Percentiles rank a stretch among this genome's conserved stretches.
phyloP scores from a whole-genome alignment of 2,797 vertebrate genomes.

The Scleropages formosus region DNA sequence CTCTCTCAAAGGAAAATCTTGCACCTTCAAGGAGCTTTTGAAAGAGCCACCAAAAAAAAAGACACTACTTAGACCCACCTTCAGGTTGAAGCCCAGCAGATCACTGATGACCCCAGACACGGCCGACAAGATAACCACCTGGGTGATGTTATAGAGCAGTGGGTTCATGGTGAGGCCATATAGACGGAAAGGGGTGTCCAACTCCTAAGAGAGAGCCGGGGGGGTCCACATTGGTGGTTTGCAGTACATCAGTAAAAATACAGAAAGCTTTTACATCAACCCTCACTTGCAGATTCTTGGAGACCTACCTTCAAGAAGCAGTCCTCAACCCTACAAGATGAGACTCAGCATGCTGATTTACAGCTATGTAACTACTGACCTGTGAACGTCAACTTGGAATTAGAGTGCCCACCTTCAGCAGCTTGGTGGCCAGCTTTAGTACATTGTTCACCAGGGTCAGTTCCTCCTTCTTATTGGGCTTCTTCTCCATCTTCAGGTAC shows the following conservation, averaged over 20 bases:
- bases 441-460: constrained; percentile 96
- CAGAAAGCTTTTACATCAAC: no score
- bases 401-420: constrained; percentile 79
- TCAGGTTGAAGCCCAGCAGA: constrained; percentile 94
- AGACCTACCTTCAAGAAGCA: no score
- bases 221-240: no score
- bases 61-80: constrained; percentile 65
- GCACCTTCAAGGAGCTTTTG: neutral
- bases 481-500: constrained; percentile 99
- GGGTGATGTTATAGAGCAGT: constrained; percentile 96
- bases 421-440: constrained; percentile 93
- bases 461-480: constrained; percentile 98
- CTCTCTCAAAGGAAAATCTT: no score
- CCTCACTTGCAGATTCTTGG: no score
- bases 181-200: constrained; percentile 89
- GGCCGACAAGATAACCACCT: constrained; percentile 95
- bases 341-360: no score
- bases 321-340: no score
- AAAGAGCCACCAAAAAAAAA: no score
- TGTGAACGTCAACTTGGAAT: neutral
- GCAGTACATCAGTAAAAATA: no score
- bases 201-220: constrained; percentile 68
- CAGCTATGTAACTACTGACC: no score
- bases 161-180: constrained; percentile 97
- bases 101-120: constrained; percentile 97